phyloP scores from a whole-genome alignment of 1,140 invertebrate genomes.

The Phortica variegata region DNA sequence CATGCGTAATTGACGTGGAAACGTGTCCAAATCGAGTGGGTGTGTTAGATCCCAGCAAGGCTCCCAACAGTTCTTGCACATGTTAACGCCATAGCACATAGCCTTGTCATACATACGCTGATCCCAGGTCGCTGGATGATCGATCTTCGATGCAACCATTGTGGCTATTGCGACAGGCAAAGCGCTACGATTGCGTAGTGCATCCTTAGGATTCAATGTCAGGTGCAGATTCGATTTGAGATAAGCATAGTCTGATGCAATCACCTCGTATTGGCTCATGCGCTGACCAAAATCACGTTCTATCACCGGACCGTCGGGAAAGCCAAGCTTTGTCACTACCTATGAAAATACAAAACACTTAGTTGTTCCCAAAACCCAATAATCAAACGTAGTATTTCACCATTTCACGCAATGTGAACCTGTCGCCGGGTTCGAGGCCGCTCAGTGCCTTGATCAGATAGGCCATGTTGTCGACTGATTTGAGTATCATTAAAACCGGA shows the following conservation, averaged over 20 bases:
- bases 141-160: constrained; percentile 45
- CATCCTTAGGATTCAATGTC: constrained; percentile 16
- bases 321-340: no score
- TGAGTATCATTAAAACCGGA: constrained; percentile 29
- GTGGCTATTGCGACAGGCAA: constrained; percentile 34
- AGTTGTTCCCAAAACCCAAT: no score
- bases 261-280: constrained; percentile 21
- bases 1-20: constrained; percentile 35
- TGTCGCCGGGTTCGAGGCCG: constrained; percentile 8
- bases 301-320: constrained; percentile 28
- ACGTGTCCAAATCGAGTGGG: constrained; percentile 27
- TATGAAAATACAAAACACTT: neutral
- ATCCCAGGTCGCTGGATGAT: constrained; percentile 44
- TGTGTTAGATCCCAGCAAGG: constrained; percentile 11
- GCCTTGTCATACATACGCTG: constrained; percentile 32
- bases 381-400: constrained; percentile 33
- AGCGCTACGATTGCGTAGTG: constrained; percentile 28
- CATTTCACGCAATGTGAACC: constrained; percentile 35
- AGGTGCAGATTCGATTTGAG: constrained; percentile 34
- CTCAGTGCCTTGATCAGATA: constrained; percentile 28
- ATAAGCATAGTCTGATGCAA: constrained; percentile 42
- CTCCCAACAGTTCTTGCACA: constrained; percentile 33
- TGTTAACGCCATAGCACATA: constrained; percentile 42
- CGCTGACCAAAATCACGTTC: constrained; percentile 19
- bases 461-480: constrained; percentile 30